Conservation (phyloP, 1,140 invertebrate species). For the Listronotus bonariensis region DNA sequence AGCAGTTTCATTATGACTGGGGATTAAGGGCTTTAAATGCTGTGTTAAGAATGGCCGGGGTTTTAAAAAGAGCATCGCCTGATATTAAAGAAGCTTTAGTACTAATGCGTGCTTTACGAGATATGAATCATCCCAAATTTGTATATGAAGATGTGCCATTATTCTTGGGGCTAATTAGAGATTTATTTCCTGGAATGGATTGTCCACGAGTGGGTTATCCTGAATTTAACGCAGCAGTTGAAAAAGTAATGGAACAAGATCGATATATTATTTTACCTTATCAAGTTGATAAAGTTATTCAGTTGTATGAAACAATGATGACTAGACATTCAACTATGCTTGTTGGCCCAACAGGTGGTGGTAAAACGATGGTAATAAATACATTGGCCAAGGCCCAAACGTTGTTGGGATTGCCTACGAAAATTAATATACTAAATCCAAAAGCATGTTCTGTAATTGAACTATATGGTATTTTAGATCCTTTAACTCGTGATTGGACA, state of each 20-base stretch:
- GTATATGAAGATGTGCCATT: slow-evolving; percentile 88
- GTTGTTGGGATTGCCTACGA: slow-evolving; percentile 74
- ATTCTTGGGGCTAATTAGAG: slow-evolving; percentile 84
- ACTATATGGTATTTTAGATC: slow-evolving; percentile 87
- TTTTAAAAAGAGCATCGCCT: slow-evolving; percentile 75
- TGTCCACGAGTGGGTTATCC: slow-evolving; percentile 84
- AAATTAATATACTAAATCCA: slow-evolving; percentile 78
- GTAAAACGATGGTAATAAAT: slow-evolving; percentile 85
- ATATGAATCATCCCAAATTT: slow-evolving; percentile 93
- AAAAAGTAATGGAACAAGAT: slow-evolving; percentile 66
- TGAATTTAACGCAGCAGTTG: slow-evolving; percentile 80
- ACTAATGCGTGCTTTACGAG: slow-evolving; percentile 84
- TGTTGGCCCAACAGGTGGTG: slow-evolving; percentile 88
- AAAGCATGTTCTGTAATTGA: slow-evolving; percentile 87
- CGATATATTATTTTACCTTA: slow-evolving; percentile 74
- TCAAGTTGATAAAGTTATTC: slow-evolving; percentile 76
- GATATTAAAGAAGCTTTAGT: slow-evolving; percentile 83
- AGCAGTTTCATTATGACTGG: slow-evolving; percentile 93
- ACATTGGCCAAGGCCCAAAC: slow-evolving; percentile 80
- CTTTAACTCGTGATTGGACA: slow-evolving; percentile 86
- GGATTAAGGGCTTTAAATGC: slow-evolving; percentile 87
- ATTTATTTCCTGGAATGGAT: slow-evolving; percentile 87
- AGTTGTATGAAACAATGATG: slow-evolving; percentile 93
- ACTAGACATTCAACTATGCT: slow-evolving; percentile 90
- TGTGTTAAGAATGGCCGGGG: slow-evolving; percentile 86